phyloP scores from a whole-genome alignment of 2,888 invertebrate genomes.

The Coenonympha glycerion region DNA sequence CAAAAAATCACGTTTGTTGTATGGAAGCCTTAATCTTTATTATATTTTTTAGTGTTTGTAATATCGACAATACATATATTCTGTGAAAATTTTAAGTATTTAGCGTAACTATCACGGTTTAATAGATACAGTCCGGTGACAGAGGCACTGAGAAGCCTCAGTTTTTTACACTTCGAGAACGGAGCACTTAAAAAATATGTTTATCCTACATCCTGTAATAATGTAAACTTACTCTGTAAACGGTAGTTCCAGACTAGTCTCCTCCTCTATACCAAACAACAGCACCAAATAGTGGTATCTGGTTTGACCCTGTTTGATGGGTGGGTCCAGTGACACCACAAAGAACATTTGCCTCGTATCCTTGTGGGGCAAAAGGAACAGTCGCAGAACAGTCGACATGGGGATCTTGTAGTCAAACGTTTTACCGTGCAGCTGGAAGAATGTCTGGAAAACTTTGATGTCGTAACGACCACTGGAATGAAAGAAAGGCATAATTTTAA shows the following conservation, averaged over 20 bases:
- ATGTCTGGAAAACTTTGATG: conserved; percentile 90
- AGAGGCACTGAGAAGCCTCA: no score
- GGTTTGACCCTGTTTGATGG: conserved; percentile 99
- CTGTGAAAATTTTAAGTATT: no score
- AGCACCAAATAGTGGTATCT: conserved; percentile 97
- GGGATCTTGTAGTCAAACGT: conserved; percentile 99
- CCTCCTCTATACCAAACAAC: conserved; percentile 95
- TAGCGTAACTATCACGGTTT: no score
- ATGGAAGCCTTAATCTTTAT: no score
- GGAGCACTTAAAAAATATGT: no score
- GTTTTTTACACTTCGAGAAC: no score
- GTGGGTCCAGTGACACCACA: conserved; percentile 97
- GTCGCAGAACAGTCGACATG: conserved; percentile 94
- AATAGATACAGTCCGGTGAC: no score
- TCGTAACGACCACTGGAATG: conserved; percentile 93
- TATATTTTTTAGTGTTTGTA: no score
- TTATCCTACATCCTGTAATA: no score
- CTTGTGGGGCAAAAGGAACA: conserved; percentile 97
- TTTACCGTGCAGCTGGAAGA: conserved; percentile 88
- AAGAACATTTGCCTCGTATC: conserved; percentile 99
- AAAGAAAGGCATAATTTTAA: neutral
- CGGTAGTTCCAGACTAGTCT: conserved; percentile 91
- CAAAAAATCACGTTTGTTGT: no score
- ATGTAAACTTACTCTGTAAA: conserved; percentile 92
- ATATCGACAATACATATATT: no score